Evolutionary conservation across 2,113 vertebrate genomes (phyloP).

Genomic region (Manacus vitellinus): DNA sequence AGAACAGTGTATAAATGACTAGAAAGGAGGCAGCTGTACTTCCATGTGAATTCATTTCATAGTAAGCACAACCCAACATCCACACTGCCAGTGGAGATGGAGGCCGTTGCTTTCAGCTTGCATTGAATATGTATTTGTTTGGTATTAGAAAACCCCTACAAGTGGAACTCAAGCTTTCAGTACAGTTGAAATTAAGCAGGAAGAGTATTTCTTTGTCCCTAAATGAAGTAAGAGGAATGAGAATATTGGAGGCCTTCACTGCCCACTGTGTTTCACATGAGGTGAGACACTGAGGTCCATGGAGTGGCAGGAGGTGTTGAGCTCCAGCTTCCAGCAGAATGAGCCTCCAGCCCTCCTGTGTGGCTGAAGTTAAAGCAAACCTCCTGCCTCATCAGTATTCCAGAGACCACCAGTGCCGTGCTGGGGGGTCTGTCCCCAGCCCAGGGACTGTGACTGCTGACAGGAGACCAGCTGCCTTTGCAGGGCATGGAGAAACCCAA

Average conservation of each 20-base stretch:
- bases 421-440: not conserved
- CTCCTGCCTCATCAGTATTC: not conserved
- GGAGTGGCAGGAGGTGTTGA: accelerated
- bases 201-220: not conserved
- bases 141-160: not conserved
- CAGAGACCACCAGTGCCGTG: not conserved
- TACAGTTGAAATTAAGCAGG: not conserved
- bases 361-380: not conserved
- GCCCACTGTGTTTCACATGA: not conserved
- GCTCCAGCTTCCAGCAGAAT: not conserved
- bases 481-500: not conserved
- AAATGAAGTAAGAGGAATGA: not conserved
- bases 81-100: not conserved
- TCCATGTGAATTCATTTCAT: not conserved
- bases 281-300: not conserved
- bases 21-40: not conserved
- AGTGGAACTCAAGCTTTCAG: not conserved
- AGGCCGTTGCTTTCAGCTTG: not conserved
- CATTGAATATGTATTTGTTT: not conserved
- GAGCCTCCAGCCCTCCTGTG: not conserved
- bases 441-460: accelerated
- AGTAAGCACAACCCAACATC: not conserved
- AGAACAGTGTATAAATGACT: not conserved
- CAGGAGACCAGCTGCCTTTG: not conserved
- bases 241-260: not conserved